Evolutionary conservation across 2,113 vertebrate genomes (phyloP), one percentile per base, ranked within the genome.

Genomic region (Motacilla alba): DNA sequence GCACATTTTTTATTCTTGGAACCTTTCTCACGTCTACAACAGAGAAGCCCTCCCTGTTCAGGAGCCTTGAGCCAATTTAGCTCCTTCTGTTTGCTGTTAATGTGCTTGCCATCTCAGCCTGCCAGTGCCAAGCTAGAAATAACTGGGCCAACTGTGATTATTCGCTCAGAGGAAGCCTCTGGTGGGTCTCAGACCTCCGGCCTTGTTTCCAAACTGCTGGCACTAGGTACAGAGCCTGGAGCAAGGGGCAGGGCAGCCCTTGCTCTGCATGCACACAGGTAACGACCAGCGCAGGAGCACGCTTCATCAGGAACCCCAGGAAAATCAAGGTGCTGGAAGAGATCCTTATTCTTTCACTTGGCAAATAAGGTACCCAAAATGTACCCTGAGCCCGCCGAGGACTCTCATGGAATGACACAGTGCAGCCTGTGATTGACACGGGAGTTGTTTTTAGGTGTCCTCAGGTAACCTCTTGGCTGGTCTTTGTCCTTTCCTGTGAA

Each of bases 61-160:
- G 87, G 94, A 96, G 21, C 70, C 83, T 91, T 95, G 28, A 80
- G 91, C 84, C 93, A 95, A 95, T 95, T 95, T 27, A 94, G 84
- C 91, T 95, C 94, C 89, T 94, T 95, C 91, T 94, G 87, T 94
- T 95, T 95, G 91, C 81, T 90, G 86, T 76, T 96, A 75, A 90
- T 84, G 66, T 76, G 53, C 39, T 73, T 96, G 78, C 94, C 58
- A 69, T 87, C 75, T 24, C 93, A 94, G 93, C 21, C 43, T 66
- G 81, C 27, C 93, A 91, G 81, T 0, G 9, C 87, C 91, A 82
- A 60, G 81, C 28, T 77, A 70, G 55, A 87, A 95, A 96, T 90
- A 95, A 93, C 39, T 59, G 89, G 62, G 90, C 67, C 89, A 94
- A 93, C 66, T 87, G 83, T 79, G 77, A 93, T 91, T 94, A 85